A percentile compares a stretch with the other conserved stretches of the same genome.
Conservation (phyloP, 2,113 vertebrate genomes). For the Cebus imitator region DNA sequence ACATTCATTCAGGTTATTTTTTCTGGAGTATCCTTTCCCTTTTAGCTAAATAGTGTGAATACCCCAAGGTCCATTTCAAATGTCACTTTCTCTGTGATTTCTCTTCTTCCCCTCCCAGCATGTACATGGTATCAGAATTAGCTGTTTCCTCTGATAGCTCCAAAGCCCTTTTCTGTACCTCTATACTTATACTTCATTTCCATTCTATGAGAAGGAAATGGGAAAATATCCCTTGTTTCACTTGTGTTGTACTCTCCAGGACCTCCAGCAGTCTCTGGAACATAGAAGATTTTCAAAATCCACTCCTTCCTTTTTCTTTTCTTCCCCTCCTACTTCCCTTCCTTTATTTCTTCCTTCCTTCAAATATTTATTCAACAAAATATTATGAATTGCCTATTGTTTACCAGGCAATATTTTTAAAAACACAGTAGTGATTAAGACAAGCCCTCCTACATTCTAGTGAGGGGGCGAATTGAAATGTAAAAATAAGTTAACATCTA, state of each 20-base stretch:
- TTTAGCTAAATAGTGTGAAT: not conserved
- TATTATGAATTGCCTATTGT: not conserved
- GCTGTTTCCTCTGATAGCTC: not conserved
- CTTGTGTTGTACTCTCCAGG: not conserved
- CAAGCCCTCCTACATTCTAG: not conserved
- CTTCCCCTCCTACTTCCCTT: not conserved
- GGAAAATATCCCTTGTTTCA: not conserved
- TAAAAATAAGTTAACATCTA: not conserved
- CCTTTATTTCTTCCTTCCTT: not conserved
- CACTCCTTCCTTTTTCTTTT: not conserved
- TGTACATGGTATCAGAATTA: not conserved
- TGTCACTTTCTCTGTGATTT: not conserved
- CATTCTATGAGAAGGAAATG: not conserved
- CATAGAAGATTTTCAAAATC: not conserved
- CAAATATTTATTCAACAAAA: not conserved
- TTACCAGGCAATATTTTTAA: not conserved
- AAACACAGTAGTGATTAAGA: not conserved
- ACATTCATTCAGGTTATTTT: not conserved
- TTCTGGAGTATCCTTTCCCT: not conserved
- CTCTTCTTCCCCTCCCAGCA: not conserved
- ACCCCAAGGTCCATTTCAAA: not conserved
- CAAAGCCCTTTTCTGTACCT: not conserved
- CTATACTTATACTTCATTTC: not conserved
- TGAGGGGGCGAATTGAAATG: not conserved
- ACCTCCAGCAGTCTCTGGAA: not conserved